Evolutionary conservation across 2,113 vertebrate genomes (phyloP).

Genomic region (Propithecus coquereli): DNA sequence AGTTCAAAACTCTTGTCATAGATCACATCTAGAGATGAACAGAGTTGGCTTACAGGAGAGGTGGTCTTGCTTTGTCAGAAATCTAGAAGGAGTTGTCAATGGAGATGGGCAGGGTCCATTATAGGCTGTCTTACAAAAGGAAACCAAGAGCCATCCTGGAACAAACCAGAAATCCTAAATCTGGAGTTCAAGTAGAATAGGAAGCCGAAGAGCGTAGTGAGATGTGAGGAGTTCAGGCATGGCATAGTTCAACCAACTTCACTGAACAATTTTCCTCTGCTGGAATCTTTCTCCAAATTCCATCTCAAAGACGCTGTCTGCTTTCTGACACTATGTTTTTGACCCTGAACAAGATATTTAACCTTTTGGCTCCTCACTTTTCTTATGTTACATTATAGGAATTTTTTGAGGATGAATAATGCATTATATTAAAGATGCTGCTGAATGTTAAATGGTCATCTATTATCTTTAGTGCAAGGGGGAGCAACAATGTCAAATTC

Average conservation of each 20-base stretch:
- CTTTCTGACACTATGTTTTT: slow-evolving; percentile 30
- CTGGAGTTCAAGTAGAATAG: background rate
- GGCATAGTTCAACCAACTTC: slow-evolving; percentile 20
- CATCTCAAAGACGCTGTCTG: slow-evolving; percentile 1
- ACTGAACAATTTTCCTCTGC: background rate
- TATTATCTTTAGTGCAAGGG: background rate
- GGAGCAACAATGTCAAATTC: background rate
- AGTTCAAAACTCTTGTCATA: slow-evolving; percentile 27
- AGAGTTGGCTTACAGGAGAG: slow-evolving; percentile 10
- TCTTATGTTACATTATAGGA: slow-evolving; percentile 1
- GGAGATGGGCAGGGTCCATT: background rate
- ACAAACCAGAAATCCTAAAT: background rate
- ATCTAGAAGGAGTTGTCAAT: background rate
- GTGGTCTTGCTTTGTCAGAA: slow-evolving; percentile 30
- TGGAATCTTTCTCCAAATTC: slow-evolving; percentile 31
- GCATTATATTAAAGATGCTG: background rate
- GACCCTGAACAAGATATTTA: slow-evolving; percentile 37
- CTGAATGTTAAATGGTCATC: slow-evolving; percentile 28
- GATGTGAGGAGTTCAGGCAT: background rate
- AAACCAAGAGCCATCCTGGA: slow-evolving; percentile 7
- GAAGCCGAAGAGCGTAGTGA: background rate
- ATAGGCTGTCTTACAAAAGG: background rate
- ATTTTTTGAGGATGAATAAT: slow-evolving; percentile 39
- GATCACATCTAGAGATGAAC: background rate
- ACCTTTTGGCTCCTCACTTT: slow-evolving; percentile 34